These are phyloP conservation scores for Cerceris ruficornis DNA, from an alignment of 2,888 invertebrate genomes.

Conservation along the genomic window DNA sequence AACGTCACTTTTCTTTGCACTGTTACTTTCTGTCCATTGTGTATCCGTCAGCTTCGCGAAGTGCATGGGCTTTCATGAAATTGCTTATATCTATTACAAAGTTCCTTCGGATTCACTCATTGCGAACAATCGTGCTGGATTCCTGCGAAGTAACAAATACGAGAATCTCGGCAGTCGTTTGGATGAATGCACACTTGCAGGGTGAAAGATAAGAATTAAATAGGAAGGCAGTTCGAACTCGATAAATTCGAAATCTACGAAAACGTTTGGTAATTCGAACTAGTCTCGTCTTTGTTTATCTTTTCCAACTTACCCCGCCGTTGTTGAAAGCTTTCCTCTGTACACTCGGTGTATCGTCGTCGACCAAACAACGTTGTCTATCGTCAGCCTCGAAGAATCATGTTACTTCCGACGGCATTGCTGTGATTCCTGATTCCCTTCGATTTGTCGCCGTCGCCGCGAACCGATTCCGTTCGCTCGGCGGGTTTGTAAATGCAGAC, in stretches of 20 bases:
- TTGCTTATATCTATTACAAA: background rate
- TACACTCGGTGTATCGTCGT: background rate
- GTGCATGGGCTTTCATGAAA: background rate
- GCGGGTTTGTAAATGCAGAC: slow-evolving; percentile 58
- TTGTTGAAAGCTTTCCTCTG: background rate
- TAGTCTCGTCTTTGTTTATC: too few relatives aligned
- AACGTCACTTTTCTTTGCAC: slow-evolving; percentile 18
- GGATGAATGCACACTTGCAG: too few relatives aligned
- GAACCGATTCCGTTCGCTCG: slow-evolving; percentile 43
- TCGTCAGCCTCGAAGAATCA: slow-evolving; percentile 28
- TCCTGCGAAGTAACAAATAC: too few relatives aligned
- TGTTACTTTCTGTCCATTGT: slow-evolving; percentile 7
- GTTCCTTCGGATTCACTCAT: too few relatives aligned
- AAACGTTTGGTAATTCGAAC: too few relatives aligned
- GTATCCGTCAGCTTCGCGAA: background rate
- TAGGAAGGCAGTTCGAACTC: too few relatives aligned
- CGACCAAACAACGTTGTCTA: slow-evolving; percentile 41
- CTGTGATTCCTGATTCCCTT: slow-evolving; percentile 53
- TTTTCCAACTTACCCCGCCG: background rate
- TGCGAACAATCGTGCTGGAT: too few relatives aligned
- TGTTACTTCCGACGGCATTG: slow-evolving; percentile 35
- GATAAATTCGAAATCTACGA: too few relatives aligned
- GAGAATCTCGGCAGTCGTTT: too few relatives aligned
- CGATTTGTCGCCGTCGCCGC: slow-evolving; percentile 46
- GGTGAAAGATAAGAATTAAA: too few relatives aligned